A percentile compares a stretch with the other conserved stretches of the same genome.
Conservation (phyloP, 1,140 invertebrate genomes). For the Drosophila azteca region DNA sequence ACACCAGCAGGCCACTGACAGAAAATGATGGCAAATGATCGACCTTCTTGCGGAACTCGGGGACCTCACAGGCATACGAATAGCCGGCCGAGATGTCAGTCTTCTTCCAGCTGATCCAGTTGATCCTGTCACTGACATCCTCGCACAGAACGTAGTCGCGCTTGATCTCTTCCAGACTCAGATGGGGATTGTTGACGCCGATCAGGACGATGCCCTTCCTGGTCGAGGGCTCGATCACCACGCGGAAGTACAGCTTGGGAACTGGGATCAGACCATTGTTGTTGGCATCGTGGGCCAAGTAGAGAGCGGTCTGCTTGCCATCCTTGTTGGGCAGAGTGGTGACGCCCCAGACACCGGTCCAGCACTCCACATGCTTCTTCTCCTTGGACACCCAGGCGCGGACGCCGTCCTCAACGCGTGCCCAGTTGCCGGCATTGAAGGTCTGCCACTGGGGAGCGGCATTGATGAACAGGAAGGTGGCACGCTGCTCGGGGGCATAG, state of each 20-base stretch:
- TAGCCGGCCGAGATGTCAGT: slow-evolving; percentile 85
- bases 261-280: slow-evolving; percentile 83
- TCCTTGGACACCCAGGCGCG: slow-evolving; percentile 74
- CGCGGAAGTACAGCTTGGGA: slow-evolving; percentile 86
- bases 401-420: slow-evolving; percentile 80
- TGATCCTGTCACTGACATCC: slow-evolving; percentile 84
- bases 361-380: slow-evolving; percentile 84
- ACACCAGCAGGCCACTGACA: slow-evolving; percentile 62
- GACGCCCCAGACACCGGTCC: slow-evolving; percentile 86
- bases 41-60: slow-evolving; percentile 85
- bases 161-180: slow-evolving; percentile 67
- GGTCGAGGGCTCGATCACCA: slow-evolving; percentile 84
- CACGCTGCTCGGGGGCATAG: slow-evolving; percentile 85
- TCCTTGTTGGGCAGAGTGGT: slow-evolving; percentile 84
- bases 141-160: slow-evolving; percentile 84
- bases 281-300: slow-evolving; percentile 83
- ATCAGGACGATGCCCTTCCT: slow-evolving; percentile 85
- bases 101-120: slow-evolving; percentile 84
- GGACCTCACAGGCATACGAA: slow-evolving; percentile 87
- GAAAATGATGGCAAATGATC: slow-evolving; percentile 72
- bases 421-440: slow-evolving; percentile 87
- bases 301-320: slow-evolving; percentile 82
- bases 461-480: slow-evolving; percentile 87
- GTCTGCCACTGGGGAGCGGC: slow-evolving; percentile 87
- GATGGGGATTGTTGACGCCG: slow-evolving; percentile 86